Percentiles rank a stretch among this genome's conserved stretches.
phyloP scores from a whole-genome alignment of 2,113 vertebrate genomes.

The Platysternon megacephalum region DNA sequence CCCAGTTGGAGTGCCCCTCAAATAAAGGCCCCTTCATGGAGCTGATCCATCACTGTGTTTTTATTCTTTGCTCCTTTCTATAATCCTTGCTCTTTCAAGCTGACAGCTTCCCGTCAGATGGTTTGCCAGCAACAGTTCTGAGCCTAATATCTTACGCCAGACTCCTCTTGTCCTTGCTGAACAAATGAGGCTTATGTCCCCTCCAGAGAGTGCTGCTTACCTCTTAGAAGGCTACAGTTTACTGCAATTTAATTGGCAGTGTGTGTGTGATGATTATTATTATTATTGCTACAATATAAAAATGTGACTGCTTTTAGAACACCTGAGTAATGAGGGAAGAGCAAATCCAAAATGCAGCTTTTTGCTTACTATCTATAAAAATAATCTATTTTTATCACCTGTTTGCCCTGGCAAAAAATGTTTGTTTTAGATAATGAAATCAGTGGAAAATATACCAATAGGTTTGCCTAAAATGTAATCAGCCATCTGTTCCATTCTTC shows the following conservation, averaged over 20 bases:
- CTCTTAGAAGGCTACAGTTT: conserved; percentile 45
- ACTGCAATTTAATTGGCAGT: conserved; percentile 37
- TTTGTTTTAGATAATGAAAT: conserved; percentile 65
- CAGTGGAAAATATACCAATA: conserved; percentile 39
- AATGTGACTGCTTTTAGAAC: background rate
- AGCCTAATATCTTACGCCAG: conserved; percentile 74
- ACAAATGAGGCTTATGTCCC: conserved; percentile 35
- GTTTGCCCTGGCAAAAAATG: conserved; percentile 67
- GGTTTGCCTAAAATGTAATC: conserved; percentile 54
- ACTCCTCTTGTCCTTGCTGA: conserved; percentile 62
- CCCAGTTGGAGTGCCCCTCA: background rate
- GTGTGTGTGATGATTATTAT: background rate
- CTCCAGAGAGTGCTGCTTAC: conserved; percentile 30
- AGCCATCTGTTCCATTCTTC: conserved; percentile 67
- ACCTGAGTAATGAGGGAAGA: background rate
- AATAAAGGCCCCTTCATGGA: conserved; percentile 22
- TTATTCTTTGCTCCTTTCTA: conserved; percentile 39
- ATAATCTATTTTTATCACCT: conserved; percentile 73
- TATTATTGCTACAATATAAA: background rate
- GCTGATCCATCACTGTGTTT: conserved; percentile 38
- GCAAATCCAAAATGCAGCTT: background rate
- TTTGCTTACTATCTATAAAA: conserved; percentile 36
- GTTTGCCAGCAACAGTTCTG: conserved; percentile 69
- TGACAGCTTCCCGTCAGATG: conserved; percentile 63
- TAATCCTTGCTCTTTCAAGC: conserved; percentile 58